Evolutionary conservation across 2,888 invertebrate genomes (phyloP).

Genomic region (Pachycephus smyrnensis): DNA sequence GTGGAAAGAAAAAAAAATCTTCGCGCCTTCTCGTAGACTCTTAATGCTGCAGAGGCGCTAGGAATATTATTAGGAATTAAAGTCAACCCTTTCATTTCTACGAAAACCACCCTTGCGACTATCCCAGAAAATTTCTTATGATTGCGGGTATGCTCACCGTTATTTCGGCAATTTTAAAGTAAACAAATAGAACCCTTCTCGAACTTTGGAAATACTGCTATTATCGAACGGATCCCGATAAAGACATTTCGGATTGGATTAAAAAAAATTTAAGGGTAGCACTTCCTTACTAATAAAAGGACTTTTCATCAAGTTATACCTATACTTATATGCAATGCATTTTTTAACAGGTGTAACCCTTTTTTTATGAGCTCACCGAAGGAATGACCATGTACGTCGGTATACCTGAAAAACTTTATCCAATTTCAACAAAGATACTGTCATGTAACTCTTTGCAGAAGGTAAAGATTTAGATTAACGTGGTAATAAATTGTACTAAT

Average conservation of each 20-base stretch:
- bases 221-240: background rate
- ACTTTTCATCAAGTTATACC: background rate
- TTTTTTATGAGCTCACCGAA: background rate
- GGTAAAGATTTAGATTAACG: background rate
- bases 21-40: background rate
- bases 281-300: background rate
- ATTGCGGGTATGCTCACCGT: background rate
- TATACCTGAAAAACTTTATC: background rate
- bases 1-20: constrained; percentile 4
- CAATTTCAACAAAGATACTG: background rate
- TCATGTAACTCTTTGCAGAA: background rate
- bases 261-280: background rate
- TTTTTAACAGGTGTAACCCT: background rate
- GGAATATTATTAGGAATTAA: constrained; percentile 21
- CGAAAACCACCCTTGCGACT: background rate
- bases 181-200: background rate
- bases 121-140: background rate
- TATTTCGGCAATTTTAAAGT: background rate
- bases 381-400: background rate
- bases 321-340: background rate
- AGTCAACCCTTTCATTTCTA: constrained; percentile 18
- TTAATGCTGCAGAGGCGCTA: background rate
- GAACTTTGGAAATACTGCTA: background rate
- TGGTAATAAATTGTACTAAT: background rate
- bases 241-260: background rate